Conservation (phyloP, 2,797 vertebrate species). For the Sebastes nivosus region DNA sequence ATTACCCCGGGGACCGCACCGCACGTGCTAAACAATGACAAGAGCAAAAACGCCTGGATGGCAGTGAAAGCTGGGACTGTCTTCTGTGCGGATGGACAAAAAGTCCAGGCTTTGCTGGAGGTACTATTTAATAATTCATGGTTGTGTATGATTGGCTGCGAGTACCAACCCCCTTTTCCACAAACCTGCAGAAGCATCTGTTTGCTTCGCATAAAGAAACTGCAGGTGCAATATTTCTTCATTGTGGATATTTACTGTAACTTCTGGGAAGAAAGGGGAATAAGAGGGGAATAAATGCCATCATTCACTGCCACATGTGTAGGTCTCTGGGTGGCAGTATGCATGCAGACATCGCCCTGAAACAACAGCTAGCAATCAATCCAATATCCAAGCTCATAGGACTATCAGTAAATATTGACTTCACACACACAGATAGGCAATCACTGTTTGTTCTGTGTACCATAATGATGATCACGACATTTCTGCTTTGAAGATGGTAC, state of each 20-base stretch:
- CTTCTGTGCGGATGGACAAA: constrained; percentile 67
- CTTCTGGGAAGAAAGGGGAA: background rate
- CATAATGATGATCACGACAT: background rate
- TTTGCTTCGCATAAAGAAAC: constrained; percentile 38
- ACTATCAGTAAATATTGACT: constrained; percentile 46
- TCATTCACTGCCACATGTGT: background rate
- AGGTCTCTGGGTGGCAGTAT: background rate
- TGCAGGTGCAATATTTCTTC: constrained; percentile 21
- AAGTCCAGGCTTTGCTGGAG: constrained; percentile 69
- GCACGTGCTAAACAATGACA: constrained; percentile 75
- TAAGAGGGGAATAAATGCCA: background rate
- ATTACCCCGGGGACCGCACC: constrained; percentile 39
- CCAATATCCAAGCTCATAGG: background rate
- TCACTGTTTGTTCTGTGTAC: constrained; percentile 22
- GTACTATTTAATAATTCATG: constrained; percentile 80
- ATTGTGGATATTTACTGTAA: constrained; percentile 18
- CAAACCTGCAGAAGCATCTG: constrained; percentile 49
- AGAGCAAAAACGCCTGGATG: constrained; percentile 57
- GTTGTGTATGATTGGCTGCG: constrained; percentile 63
- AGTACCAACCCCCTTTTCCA: constrained; percentile 31
- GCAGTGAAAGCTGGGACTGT: constrained; percentile 52
- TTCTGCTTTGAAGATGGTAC: background rate
- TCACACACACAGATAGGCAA: constrained; percentile 26
- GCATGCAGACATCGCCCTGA: background rate
- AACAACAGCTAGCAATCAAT: constrained; percentile 17